Evolutionary conservation across 2,797 vertebrate genomes (phyloP).

Genomic region (Columba guinea): DNA sequence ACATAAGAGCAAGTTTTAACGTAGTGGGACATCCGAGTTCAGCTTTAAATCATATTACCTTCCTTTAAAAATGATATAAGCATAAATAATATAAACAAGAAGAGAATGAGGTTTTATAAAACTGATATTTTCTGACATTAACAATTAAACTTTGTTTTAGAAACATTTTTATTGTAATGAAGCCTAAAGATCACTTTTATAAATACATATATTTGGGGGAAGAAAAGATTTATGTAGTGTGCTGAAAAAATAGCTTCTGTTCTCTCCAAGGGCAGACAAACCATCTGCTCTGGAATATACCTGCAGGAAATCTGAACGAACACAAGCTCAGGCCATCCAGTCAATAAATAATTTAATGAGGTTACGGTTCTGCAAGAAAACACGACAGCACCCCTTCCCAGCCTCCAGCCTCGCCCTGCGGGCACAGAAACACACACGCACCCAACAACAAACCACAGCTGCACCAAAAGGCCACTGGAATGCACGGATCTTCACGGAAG

Average conservation of each 20-base stretch:
- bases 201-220: neutral
- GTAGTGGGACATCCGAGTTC: neutral
- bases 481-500: slow-evolving; percentile 80
- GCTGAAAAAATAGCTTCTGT: neutral
- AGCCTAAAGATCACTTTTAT: neutral
- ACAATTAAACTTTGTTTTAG: neutral
- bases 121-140: neutral
- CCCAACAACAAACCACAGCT: slow-evolving; percentile 13
- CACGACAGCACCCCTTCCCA: slow-evolving; percentile 10
- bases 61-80: neutral
- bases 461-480: slow-evolving; percentile 45
- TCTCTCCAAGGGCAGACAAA: neutral
- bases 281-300: neutral
- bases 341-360: slow-evolving; percentile 83
- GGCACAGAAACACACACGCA: neutral
- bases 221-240: accelerated
- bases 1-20: neutral
- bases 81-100: neutral
- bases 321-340: neutral
- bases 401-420: slow-evolving; percentile 17
- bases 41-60: neutral
- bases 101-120: neutral
- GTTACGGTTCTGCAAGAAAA: slow-evolving; percentile 57
- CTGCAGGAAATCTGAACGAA: neutral
- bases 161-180: neutral